These are phyloP conservation scores for Muraenolepis orangiensis DNA, from an alignment of 2,797 vertebrate genomes.

Conservation along the genomic window DNA sequence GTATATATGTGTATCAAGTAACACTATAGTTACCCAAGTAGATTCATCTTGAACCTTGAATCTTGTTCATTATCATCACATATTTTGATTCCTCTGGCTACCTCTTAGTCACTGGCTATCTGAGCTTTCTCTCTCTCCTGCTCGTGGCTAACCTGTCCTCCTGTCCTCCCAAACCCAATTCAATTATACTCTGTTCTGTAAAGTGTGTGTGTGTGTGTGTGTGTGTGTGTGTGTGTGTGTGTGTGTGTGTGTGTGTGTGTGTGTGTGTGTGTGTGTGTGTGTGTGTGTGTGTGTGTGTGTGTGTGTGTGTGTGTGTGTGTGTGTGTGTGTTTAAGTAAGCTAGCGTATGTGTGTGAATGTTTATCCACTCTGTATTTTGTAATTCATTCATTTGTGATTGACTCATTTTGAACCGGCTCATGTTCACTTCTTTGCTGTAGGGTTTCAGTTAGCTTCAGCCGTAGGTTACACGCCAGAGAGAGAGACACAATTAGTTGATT, in stretches of 20 bases:
- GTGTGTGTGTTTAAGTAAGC: too few relatives aligned
- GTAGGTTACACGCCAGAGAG: too few relatives aligned
- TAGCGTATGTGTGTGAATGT: neutral
- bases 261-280: neutral
- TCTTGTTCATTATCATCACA: too few relatives aligned
- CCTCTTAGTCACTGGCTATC: constrained; percentile 24
- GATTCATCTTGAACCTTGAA: too few relatives aligned
- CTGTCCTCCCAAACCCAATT: constrained; percentile 56
- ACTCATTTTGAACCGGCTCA: too few relatives aligned
- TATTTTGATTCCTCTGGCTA: constrained; percentile 39
- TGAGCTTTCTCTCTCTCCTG: constrained; percentile 22
- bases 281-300: neutral
- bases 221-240: neutral
- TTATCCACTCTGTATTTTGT: neutral
- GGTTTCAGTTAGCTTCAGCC: too few relatives aligned
- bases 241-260: neutral
- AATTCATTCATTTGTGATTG: neutral
- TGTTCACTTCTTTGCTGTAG: too few relatives aligned
- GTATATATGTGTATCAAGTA: too few relatives aligned
- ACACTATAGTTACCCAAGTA: too few relatives aligned
- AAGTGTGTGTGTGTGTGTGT: too few relatives aligned
- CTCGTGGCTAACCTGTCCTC: constrained; percentile 56
- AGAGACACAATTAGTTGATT: too few relatives aligned
- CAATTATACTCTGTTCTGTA: constrained; percentile 52
- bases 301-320: too few relatives aligned